Evolutionary conservation across 2,888 invertebrate genomes (phyloP).

Genomic region (Ochlodes sylvanus): DNA sequence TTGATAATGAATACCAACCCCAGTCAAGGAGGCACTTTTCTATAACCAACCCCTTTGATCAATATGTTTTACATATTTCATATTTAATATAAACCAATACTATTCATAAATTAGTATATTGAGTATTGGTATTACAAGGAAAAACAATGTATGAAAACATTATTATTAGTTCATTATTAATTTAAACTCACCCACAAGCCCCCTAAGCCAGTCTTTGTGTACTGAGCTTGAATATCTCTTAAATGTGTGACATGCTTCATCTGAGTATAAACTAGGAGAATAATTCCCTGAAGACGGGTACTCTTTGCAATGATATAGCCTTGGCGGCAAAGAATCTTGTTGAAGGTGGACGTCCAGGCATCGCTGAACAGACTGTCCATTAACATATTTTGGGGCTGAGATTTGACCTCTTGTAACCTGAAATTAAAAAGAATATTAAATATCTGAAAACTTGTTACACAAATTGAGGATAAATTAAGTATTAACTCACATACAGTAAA

Average conservation of each 20-base stretch:
- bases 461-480: too few relatives aligned
- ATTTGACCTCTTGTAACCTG: constrained; percentile 95
- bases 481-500: neutral
- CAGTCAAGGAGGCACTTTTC: too few relatives aligned
- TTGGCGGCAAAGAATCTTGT: constrained; percentile 87
- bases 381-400: constrained; percentile 93
- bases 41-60: too few relatives aligned
- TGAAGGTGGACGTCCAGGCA: constrained; percentile 92
- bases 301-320: constrained; percentile 92
- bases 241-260: constrained; percentile 92
- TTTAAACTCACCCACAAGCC: constrained; percentile 93
- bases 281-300: constrained; percentile 93
- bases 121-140: too few relatives aligned
- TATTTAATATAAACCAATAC: too few relatives aligned
- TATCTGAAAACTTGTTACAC: neutral
- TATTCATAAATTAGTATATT: too few relatives aligned
- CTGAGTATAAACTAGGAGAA: constrained; percentile 91
- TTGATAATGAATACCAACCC: too few relatives aligned
- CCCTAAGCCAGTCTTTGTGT: constrained; percentile 95
- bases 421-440: constrained; percentile 41
- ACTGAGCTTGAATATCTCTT: constrained; percentile 93
- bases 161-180: neutral
- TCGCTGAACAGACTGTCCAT: constrained; percentile 93
- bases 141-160: too few relatives aligned
- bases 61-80: too few relatives aligned